These are phyloP conservation scores for Melanogrammus aeglefinus DNA, from an alignment of 2,797 vertebrate genomes.

Conservation along the genomic window DNA sequence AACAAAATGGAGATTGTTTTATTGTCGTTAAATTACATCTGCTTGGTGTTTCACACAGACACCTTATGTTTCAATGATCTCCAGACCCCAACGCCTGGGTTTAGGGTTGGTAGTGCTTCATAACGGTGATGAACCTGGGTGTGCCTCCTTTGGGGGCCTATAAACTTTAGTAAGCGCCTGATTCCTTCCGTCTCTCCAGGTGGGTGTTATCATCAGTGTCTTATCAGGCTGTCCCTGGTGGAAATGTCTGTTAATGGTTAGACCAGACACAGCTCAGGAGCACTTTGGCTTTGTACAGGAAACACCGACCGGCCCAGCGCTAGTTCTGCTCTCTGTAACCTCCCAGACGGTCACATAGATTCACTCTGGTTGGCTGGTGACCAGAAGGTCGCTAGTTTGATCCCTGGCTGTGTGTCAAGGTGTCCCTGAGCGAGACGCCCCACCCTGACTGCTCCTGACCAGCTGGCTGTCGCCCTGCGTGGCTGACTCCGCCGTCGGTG, in stretches of 20 bases:
- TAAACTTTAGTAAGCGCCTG: background rate
- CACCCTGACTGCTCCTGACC: too few species aligned
- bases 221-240: background rate
- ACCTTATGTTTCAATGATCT: too few species aligned
- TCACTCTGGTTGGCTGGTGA: too few species aligned
- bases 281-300: too few species aligned
- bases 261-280: too few species aligned
- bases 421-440: too few species aligned
- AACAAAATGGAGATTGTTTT: background rate
- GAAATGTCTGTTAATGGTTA: background rate
- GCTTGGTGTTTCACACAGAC: background rate
- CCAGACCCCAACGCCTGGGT: too few species aligned
- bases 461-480: too few species aligned
- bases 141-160: background rate
- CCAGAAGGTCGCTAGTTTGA: too few species aligned
- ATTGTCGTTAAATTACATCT: background rate
- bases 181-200: background rate
- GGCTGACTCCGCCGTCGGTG: too few species aligned
- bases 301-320: too few species aligned
- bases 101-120: background rate
- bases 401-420: too few species aligned
- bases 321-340: background rate
- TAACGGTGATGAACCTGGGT: background rate
- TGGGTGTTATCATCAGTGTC: background rate
- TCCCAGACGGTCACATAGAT: background rate